Base-by-base conservation (phyloP, 2,888 invertebrate species). In the Drosophila colorata region DNA sequence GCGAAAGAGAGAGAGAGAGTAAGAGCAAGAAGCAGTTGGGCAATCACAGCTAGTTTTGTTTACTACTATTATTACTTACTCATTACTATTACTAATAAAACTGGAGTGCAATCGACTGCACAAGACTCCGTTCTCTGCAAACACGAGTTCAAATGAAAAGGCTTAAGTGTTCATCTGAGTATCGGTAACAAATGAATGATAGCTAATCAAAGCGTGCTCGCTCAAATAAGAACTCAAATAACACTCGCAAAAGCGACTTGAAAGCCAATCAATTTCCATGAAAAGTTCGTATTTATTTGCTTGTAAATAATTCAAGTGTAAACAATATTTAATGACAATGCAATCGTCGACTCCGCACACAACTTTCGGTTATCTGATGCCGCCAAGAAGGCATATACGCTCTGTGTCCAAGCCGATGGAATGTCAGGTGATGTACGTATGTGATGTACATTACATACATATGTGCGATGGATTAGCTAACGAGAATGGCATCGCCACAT, bases 401-500 rank as follows among this genome's bases (percentile, higher is more conserved):
- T 6, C 6, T 2, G 3, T 20, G 4, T 1, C 20, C 4, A 31
- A 5, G 2, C 2, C 28, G 28, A 9, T 9, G 35, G 48, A 56
- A 56, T 56, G 23, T 41, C 33, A 14, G 7, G 41, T 51, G 23
- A 23, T 38, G 38, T 11, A 31, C 25, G 51, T 14, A 31, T 43
- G 20, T 53, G 20, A 43, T 43, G 5, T 8, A n/a, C 28, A 7
- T 33, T 18, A n/a, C 6, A 7, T 23, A 7, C 11, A 16, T 16
- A 14, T 33, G 33, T 8, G 37, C 13, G 20, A 8, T 1, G 14
- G 16, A 11, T 20, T 38, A 60, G 31, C n/a, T 58, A 9, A 57
- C 43, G 7, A 38, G 13, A 49, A 76, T 41, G 5, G 13, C 11
- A 51, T 81, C 86, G n/a, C 88, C 81, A 11, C 68, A 73, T 2